Evolutionary conservation across 2,888 invertebrate genomes (phyloP), one percentile per base, ranked within the genome.

Genomic region (Tortrix viridana): DNA sequence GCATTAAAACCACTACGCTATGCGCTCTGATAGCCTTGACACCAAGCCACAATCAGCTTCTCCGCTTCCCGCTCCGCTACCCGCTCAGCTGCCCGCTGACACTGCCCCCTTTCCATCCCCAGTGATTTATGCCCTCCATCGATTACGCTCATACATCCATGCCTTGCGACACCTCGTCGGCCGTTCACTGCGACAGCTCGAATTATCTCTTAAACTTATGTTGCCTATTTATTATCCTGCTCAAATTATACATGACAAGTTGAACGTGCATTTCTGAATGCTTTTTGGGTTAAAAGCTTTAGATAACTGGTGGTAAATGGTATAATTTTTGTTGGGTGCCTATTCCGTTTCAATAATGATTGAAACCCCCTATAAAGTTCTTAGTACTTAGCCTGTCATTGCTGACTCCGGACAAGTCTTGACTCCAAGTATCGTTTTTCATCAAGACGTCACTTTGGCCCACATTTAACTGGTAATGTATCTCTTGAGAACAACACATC

Each of bases 121-220:
- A 55, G 68, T 81, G 78, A 84, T 81, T 82, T 75, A 82, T 76
- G 73, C 67, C 69, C 71, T 68, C 65, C 75, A 69, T 71, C 70
- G 74, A 68, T 63, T 60, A 67, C 71, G 68, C 72, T 73, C 75
- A 72, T 76, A 75, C 74, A 74, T 74, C 67, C 61, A 55, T 55
- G 67, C 73, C 75, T 85, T 82, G 77, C 81, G 76, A 81, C 81
- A 81, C 75, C 72, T 73, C 62, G 74, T 74, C 74, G 72, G 68
- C 73, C 73, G 69, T 67, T 70, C 65, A 65, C 70, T 72, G 65
- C 71, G 77, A 78, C 78, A 78, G 69, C 71, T 74, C 77, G 74
- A 83, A 77, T 80, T 80, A 82, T 79, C 76, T 75, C 69, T 69
- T 68, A 68, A 76, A 76, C 71, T 76, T 75, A 74, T 74, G 72